Base-by-base conservation (phyloP, 2,113 vertebrate genomes). In the Vimba vimba region DNA sequence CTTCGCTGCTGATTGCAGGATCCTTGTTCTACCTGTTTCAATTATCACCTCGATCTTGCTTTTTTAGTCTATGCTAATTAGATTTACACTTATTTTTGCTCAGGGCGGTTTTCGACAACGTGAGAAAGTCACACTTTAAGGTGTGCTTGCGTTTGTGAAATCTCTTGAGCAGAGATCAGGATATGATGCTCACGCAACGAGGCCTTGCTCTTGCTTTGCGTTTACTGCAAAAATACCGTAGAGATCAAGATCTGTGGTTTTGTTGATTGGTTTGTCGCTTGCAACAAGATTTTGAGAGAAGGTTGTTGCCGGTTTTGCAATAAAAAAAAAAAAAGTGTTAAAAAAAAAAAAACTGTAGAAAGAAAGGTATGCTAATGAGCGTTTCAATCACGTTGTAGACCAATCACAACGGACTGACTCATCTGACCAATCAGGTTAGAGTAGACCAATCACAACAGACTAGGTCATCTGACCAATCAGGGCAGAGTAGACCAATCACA, bases 1-100 rank as follows among this genome's bases (percentile, higher is more conserved):
- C 39, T 45, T 43, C n/a, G n/a, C n/a, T 73, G 69, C 39, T 73
- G 36, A 73, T 73, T 52, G 25, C 15, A 1, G 0, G 74, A 55
- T 4, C 47, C 19, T 36, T 78, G 23, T 78, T 43, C 21, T 62
- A 62, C 78, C 76, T 15, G 33, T 71, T 79, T 79, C 30, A 85
- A 81, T 50, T 62, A 50, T 39, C 68, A 74, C 79, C 79, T 81
- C 57, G 33, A 23, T 64, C 57, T 21, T 50, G 55, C 62, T 85
- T 23, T n/a, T 68, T 52, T 66, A 43, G 75, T 78, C 36, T 21
- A 59, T 86, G 85, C n/a, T 50, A 86, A 85, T 82, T 52, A 84
- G 69, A 66, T 83, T 73, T 68, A 59, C 82, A 76, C 76, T 71
- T 71, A 57, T 81, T 88, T 78, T 74, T 71, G 79, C 62, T 62